Evolutionary conservation across 2,113 vertebrate genomes (phyloP).

Genomic region (Enhydra lutris): DNA sequence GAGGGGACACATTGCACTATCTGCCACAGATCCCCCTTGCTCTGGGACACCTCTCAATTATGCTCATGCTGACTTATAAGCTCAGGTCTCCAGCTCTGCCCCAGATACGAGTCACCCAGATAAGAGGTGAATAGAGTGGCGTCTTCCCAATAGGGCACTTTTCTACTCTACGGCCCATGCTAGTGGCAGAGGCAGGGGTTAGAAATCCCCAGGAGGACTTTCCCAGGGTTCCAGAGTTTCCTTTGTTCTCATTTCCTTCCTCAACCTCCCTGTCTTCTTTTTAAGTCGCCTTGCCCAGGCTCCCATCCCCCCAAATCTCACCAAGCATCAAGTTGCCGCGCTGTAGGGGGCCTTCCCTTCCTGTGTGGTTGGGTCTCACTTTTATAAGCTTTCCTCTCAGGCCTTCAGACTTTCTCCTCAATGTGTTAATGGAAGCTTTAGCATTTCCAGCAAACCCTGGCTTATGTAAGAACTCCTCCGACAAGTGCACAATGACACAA

Average conservation of each 20-base stretch:
- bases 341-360: neutral
- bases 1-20: neutral
- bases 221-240: neutral
- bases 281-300: neutral
- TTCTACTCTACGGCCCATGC: neutral
- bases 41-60: neutral
- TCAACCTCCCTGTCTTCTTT: neutral
- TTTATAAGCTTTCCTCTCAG: neutral
- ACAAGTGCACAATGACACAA: neutral
- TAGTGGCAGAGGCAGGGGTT: neutral
- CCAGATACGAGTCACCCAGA: neutral
- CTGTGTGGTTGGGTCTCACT: neutral
- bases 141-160: neutral
- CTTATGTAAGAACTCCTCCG: neutral
- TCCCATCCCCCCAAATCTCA: neutral
- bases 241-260: neutral
- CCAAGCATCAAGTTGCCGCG: neutral
- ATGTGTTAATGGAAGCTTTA: neutral
- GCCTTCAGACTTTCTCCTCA: neutral
- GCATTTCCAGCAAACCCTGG: neutral
- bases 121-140: neutral
- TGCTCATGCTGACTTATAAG: rapidly evolving
- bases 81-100: neutral
- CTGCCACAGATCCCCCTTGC: neutral
- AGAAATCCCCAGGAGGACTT: neutral